Evolutionary conservation across 2,113 vertebrate genomes (phyloP).

Genomic region (Nematolebias whitei): DNA sequence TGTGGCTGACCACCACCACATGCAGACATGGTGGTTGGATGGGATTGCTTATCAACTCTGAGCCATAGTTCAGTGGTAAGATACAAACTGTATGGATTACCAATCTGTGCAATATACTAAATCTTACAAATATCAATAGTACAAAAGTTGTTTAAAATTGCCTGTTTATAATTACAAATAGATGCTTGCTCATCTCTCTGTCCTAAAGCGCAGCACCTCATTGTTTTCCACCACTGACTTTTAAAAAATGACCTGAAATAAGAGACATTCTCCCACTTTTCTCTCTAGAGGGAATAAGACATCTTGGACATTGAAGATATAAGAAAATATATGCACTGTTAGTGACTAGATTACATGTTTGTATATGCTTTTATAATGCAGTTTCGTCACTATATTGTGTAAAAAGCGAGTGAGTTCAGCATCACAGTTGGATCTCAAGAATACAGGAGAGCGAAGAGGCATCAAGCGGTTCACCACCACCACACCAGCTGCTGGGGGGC

Average conservation of each 20-base stretch:
- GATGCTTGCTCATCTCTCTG: slow-evolving; percentile 84
- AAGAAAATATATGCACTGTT: slow-evolving; percentile 83
- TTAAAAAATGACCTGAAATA: slow-evolving; percentile 89
- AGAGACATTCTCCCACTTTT: slow-evolving; percentile 63
- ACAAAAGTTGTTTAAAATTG: slow-evolving; percentile 82
- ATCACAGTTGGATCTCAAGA: slow-evolving; percentile 78
- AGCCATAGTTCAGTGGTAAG: slow-evolving; percentile 64
- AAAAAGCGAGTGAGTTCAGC: slow-evolving; percentile 63
- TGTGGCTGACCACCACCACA: slow-evolving; percentile 65
- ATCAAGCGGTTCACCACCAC: slow-evolving; percentile 59
- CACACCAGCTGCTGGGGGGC: slow-evolving; percentile 40
- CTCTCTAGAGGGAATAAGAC: slow-evolving; percentile 90
- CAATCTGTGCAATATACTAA: slow-evolving; percentile 86
- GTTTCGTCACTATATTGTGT: slow-evolving; percentile 48
- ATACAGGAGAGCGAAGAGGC: slow-evolving; percentile 64
- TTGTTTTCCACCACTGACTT: slow-evolving; percentile 84
- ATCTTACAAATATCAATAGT: slow-evolving; percentile 88
- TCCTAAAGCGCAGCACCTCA: slow-evolving; percentile 87
- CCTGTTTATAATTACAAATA: slow-evolving; percentile 90
- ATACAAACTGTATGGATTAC: slow-evolving; percentile 69
- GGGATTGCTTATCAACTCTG: slow-evolving; percentile 58
- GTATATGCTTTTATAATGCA: slow-evolving; percentile 65
- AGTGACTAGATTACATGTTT: slow-evolving; percentile 79
- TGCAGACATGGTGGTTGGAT: slow-evolving; percentile 44
- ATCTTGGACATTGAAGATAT: slow-evolving; percentile 89